Conservation (phyloP, 2,113 vertebrate genomes). For the Psophia crepitans region DNA sequence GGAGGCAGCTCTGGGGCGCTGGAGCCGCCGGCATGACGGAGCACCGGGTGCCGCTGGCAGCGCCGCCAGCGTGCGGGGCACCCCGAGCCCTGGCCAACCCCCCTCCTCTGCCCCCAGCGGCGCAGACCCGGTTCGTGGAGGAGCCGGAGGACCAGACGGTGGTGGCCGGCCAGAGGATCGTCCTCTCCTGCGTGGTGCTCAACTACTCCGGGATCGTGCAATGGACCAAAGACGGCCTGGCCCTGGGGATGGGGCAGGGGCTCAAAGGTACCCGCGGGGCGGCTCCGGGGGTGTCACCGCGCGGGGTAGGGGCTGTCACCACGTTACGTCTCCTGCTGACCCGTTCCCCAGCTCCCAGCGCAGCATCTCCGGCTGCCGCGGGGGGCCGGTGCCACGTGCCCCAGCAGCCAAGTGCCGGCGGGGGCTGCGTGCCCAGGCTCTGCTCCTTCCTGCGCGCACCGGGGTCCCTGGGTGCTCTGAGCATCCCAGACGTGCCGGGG, state of each 20-base stretch:
- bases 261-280: slow-evolving; percentile 77
- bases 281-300: neutral
- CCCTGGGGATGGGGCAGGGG: slow-evolving; percentile 89
- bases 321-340: neutral
- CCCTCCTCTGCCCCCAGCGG: neutral
- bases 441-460: fast-evolving
- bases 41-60: neutral
- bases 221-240: slow-evolving; percentile 96
- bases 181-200: slow-evolving; percentile 90
- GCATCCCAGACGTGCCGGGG: too few relatives aligned
- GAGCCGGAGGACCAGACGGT: slow-evolving; percentile 92
- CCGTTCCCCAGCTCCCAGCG: neutral
- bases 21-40: neutral
- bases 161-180: slow-evolving; percentile 86
- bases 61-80: fast-evolving
- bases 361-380: neutral
- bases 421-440: too few relatives aligned
- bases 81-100: neutral
- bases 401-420: fast-evolving
- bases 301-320: slow-evolving; percentile 67
- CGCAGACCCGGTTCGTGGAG: slow-evolving; percentile 86
- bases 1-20: neutral
- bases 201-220: slow-evolving; percentile 96
- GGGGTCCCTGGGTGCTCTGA: fast-evolving
- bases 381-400: too few relatives aligned